Conservation (phyloP, 1,140 invertebrate genomes). For the Drosophila aff. region DNA sequence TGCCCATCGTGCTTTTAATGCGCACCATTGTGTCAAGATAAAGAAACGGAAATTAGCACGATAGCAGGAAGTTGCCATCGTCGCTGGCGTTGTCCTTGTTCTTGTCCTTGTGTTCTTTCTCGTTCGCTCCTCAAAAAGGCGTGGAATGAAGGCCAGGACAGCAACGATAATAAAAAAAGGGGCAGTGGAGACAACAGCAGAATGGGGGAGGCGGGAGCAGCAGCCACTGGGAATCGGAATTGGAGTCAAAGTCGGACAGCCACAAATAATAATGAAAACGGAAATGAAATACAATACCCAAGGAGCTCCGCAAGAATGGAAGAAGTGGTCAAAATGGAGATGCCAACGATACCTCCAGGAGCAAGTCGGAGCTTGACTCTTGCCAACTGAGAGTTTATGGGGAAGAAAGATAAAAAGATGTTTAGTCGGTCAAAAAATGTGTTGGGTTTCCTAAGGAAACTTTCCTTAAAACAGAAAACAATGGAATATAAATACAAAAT, state of each 20-base stretch:
- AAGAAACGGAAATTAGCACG: slow-evolving; percentile 85
- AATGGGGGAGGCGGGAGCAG: slow-evolving; percentile 27
- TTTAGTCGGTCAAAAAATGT: too few species aligned
- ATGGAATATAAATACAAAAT: background rate
- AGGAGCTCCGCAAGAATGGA: slow-evolving; percentile 62
- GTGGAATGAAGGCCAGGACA: slow-evolving; percentile 36
- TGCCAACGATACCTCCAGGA: slow-evolving; percentile 1
- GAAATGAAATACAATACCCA: slow-evolving; percentile 82
- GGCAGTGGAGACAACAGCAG: slow-evolving; percentile 27
- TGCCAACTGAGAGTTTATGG: background rate
- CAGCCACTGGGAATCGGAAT: slow-evolving; percentile 48
- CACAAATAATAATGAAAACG: slow-evolving; percentile 83
- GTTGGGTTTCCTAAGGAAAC: background rate
- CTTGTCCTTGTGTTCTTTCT: slow-evolving; percentile 38
- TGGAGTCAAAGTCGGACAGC: slow-evolving; percentile 63
- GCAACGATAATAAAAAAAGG: slow-evolving; percentile 20
- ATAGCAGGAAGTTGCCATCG: slow-evolving; percentile 84
- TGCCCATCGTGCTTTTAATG: slow-evolving; percentile 72
- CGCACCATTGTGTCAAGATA: slow-evolving; percentile 85
- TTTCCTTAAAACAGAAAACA: background rate
- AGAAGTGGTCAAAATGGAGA: slow-evolving; percentile 37
- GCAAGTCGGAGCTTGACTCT: slow-evolving; percentile 2
- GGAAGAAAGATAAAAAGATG: background rate
- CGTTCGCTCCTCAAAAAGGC: slow-evolving; percentile 34
- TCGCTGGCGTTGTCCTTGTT: slow-evolving; percentile 72